Evolutionary conservation across 2,113 vertebrate genomes (phyloP).

Genomic region (Eretmochelys imbricata): DNA sequence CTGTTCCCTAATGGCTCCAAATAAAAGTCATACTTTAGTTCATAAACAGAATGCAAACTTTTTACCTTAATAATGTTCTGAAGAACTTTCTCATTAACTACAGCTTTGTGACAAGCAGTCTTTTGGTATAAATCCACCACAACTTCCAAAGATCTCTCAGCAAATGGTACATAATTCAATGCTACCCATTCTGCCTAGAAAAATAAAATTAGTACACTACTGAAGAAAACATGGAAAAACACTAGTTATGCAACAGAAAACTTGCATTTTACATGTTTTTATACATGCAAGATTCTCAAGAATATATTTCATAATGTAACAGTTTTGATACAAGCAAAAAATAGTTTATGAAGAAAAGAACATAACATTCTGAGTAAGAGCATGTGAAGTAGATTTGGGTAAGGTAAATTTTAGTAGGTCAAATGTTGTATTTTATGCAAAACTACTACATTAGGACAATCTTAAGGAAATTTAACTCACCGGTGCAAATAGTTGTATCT

Average conservation of each 20-base stretch:
- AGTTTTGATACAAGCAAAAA: slow-evolving; percentile 69
- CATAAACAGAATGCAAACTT: not conserved
- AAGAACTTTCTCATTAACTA: slow-evolving; percentile 95
- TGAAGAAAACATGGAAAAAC: not conserved
- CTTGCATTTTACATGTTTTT: slow-evolving; percentile 60
- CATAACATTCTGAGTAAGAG: slow-evolving; percentile 12
- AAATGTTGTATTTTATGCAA: slow-evolving; percentile 65
- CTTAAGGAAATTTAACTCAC: slow-evolving; percentile 92
- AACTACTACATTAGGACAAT: slow-evolving; percentile 81
- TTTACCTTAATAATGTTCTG: slow-evolving; percentile 96
- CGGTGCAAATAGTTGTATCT: slow-evolving; percentile 99
- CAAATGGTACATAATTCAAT: slow-evolving; percentile 99
- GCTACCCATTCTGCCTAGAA: slow-evolving; percentile 98
- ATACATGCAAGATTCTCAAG: slow-evolving; percentile 78
- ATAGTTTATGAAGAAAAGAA: slow-evolving; percentile 58
- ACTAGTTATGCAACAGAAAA: slow-evolving; percentile 37
- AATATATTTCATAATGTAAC: slow-evolving; percentile 40
- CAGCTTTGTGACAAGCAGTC: slow-evolving; percentile 98
- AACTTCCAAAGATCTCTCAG: slow-evolving; percentile 96
- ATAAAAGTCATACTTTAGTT: not conserved
- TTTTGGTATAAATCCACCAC: slow-evolving; percentile 98
- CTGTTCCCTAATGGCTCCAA: not conserved
- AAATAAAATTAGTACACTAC: slow-evolving; percentile 62
- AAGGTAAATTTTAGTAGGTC: slow-evolving; percentile 68
- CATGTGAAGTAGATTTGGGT: slow-evolving; percentile 62